Evolutionary conservation across 23 tunicate genomes (phyloP).

Genomic region (Ascidia mentula): DNA sequence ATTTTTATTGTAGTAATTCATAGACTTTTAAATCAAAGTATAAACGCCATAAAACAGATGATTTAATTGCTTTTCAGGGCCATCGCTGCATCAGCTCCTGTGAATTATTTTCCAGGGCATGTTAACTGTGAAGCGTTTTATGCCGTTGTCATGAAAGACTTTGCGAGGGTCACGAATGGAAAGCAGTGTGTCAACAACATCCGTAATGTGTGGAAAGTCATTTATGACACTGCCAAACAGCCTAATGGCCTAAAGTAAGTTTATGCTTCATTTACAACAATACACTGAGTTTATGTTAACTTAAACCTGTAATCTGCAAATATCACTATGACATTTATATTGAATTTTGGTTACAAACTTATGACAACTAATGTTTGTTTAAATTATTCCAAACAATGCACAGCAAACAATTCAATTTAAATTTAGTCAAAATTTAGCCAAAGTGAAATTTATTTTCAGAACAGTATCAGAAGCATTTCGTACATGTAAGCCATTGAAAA

Average conservation of each 20-base stretch:
- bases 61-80: constrained; percentile 32
- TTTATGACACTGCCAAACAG: constrained; percentile 33
- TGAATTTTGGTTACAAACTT: no score
- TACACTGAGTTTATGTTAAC: no score
- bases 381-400: no score
- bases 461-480: constrained; percentile 21
- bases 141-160: constrained; percentile 65
- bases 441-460: no score
- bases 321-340: no score
- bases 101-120: constrained; percentile 48
- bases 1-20: no score
- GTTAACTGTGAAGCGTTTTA: constrained; percentile 44
- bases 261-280: no score
- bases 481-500: constrained; percentile 22
- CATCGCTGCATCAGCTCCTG: constrained; percentile 87
- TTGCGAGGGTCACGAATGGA: constrained; percentile 29
- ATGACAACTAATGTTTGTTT: no score
- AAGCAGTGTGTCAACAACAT: constrained; percentile 60
- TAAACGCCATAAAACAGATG: no score
- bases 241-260: constrained; percentile 52
- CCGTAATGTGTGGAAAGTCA: constrained; percentile 52
- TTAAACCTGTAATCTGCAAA: no score
- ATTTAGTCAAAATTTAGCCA: constrained; percentile 43
- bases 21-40: no score
- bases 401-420: not conserved